Percentiles rank a stretch among this genome's conserved stretches.
Conservation (phyloP, 2,113 vertebrate genomes). For the Sylvia atricapilla region DNA sequence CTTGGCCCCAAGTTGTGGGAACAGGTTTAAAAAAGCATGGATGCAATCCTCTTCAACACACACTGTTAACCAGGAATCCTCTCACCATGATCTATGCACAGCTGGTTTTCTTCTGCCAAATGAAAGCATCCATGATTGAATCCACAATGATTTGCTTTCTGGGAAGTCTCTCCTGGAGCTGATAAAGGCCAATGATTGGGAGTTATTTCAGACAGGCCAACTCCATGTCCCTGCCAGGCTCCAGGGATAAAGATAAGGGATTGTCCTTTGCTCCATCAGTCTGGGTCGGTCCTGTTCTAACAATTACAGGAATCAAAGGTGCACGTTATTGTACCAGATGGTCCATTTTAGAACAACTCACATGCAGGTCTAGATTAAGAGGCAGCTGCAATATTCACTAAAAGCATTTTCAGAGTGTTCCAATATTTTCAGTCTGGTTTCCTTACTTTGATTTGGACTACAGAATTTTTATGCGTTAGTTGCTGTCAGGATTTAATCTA, state of each 20-base stretch:
- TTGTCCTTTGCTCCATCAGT: background rate
- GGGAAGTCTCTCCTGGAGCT: background rate
- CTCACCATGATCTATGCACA: background rate
- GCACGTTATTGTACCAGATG: background rate
- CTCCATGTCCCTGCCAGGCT: background rate
- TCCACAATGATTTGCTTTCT: background rate
- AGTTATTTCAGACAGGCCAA: background rate
- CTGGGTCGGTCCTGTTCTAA: background rate
- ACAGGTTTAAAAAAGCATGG: background rate
- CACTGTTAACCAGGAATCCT: background rate
- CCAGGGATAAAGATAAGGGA: background rate
- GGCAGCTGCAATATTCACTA: background rate
- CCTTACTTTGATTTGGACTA: background rate
- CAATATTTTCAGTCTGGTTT: background rate
- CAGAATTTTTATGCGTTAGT: background rate
- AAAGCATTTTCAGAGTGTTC: background rate
- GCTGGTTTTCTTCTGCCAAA: background rate
- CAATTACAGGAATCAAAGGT: background rate
- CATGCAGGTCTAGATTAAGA: background rate
- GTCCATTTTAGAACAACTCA: background rate
- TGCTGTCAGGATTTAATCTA: slow-evolving; percentile 12
- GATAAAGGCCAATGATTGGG: background rate
- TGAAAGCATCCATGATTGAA: background rate
- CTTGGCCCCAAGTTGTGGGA: background rate
- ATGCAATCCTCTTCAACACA: background rate